Base-by-base conservation (phyloP, 2,888 invertebrate genomes). In the Parnassius smintheus region DNA sequence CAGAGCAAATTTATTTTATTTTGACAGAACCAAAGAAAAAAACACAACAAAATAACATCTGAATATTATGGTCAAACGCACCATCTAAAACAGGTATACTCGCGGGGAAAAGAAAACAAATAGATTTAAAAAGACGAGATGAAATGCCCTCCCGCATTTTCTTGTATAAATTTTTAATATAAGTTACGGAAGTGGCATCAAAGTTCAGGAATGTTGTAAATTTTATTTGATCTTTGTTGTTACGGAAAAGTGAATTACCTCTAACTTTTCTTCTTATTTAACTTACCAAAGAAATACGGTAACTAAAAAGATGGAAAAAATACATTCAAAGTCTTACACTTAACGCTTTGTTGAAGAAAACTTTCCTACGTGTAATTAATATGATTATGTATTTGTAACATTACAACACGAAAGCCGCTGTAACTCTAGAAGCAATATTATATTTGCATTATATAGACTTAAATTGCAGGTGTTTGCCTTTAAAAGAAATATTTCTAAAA, bases 161-260 rank as follows among this genome's bases (percentile, higher is more conserved):
- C 71, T 73, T 74, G 75, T 73, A 72, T 78, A 77, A 74, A 78
- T 70, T 70, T 74, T 82, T 80, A 80, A 82, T 80, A 78, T 75
- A 82, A 76, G 79, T 79, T 76, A 77, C 73, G 73, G 72, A 68
- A 73, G 73, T 70, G 67, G 70, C 70, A 71, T 70, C 68, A 68
- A 78, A 80, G 73, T 77, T 78, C 69, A 73, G 68, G 71, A 74
- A 73, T 70, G 72, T 74, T 72, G 70, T 75, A 76, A 75, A 76
- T 78, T 80, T 78, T 73, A 76, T 78, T 73, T 72, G 74, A 75
- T 74, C 72, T 74, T 71, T 63, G 68, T 70, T 75, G 73, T 75
- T 75, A 73, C 69, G 73, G 68, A 66, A 73, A 74, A 75, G 74
- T 72, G 74, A 74, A 75, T 75, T 74, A 72, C 71, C 68, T 66